Conservation (phyloP, 1,140 invertebrate species). For the Chionoecetes opilio region DNA sequence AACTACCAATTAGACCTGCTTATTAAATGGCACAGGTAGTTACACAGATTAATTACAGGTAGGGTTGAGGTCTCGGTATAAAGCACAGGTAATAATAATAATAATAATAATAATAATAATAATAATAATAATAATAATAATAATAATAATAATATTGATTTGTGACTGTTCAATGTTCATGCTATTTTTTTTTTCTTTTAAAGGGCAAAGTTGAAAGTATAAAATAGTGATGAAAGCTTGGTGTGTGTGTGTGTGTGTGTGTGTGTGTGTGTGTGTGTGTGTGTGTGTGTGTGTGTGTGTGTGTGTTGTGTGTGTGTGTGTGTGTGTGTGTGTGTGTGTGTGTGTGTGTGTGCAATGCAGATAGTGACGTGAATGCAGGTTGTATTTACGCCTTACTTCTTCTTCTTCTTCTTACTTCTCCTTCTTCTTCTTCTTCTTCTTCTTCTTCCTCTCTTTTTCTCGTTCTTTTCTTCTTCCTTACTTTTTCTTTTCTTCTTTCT, state of each 20-base stretch:
- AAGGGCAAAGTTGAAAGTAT: not conserved
- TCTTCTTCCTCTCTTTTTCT: not conserved
- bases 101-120: too few relatives aligned
- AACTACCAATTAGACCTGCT: too few relatives aligned
- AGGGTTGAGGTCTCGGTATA: too few relatives aligned
- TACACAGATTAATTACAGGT: too few relatives aligned
- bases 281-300: constrained; percentile 27
- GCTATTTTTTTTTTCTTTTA: not conserved
- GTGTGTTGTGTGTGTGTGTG: not conserved
- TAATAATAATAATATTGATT: too few relatives aligned
- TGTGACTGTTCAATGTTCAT: too few relatives aligned
- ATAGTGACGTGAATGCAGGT: not conserved
- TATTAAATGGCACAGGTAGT: too few relatives aligned
- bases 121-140: too few relatives aligned
- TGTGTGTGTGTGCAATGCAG: constrained; percentile 15
- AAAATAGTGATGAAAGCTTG: not conserved
- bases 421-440: not conserved
- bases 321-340: constrained; percentile 3
- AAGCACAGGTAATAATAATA: too few relatives aligned
- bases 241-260: constrained; percentile 8
- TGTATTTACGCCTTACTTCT: not conserved
- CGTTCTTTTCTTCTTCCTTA: not conserved
- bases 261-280: constrained; percentile 20
- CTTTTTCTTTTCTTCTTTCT: not conserved
- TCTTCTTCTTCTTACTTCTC: too few relatives aligned